A percentile compares a stretch with the other conserved stretches of the same genome.
Conservation (phyloP, 2,888 invertebrate species). For the Caenorhabditis uteleia region DNA sequence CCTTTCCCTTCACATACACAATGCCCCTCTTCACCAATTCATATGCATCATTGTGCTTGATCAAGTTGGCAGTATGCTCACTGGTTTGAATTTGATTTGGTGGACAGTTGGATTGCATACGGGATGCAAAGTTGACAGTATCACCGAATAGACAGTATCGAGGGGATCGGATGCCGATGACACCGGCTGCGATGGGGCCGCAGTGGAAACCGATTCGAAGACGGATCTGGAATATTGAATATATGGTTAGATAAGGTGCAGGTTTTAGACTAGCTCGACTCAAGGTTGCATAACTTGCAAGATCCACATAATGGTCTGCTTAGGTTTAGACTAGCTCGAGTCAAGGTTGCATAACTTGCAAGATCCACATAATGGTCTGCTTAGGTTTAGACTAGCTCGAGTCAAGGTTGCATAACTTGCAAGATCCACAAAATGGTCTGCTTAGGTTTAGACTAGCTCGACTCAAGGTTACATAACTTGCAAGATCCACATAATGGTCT, state of each 20-base stretch:
- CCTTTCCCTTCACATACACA: slow-evolving; percentile 68
- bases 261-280: background rate
- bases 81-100: slow-evolving; percentile 67
- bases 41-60: slow-evolving; percentile 38
- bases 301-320: too few relatives aligned
- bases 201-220: slow-evolving; percentile 64
- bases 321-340: too few relatives aligned
- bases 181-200: slow-evolving; percentile 65
- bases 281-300: too few relatives aligned
- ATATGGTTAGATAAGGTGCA: background rate
- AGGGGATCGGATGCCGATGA: slow-evolving; percentile 63
- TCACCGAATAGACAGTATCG: slow-evolving; percentile 67
- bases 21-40: slow-evolving; percentile 64
- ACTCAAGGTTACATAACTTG: too few relatives aligned
- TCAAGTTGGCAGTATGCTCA: slow-evolving; percentile 21
- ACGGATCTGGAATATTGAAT: slow-evolving; percentile 43
- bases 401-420: too few relatives aligned
- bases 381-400: too few relatives aligned
- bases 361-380: too few relatives aligned
- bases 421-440: too few relatives aligned
- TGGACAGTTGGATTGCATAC: slow-evolving; percentile 68
- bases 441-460: too few relatives aligned
- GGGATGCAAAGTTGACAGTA: slow-evolving; percentile 68
- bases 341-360: too few relatives aligned
- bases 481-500: too few relatives aligned